Evolutionary conservation across 2,888 invertebrate species (phyloP).

Genomic region (Piscicola geometra): DNA sequence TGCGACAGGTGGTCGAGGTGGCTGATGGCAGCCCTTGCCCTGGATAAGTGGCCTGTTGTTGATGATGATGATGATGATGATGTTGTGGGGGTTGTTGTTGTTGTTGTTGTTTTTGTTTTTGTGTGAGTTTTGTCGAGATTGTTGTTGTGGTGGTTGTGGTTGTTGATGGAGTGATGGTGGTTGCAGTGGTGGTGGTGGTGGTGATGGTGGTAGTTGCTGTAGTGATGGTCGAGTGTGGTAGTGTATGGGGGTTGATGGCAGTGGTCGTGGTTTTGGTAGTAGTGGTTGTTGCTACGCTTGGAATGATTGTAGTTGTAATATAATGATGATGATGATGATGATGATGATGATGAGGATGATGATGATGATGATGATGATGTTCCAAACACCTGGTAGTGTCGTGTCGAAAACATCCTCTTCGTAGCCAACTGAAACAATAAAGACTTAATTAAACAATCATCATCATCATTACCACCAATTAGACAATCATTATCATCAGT

Average conservation of each 20-base stretch:
- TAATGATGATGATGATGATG: background rate
- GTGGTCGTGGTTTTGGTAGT: background rate
- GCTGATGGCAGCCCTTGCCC: conserved; percentile 6
- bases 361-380: too few relatives aligned
- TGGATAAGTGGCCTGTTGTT: conserved; percentile 5
- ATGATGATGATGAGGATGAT: too few relatives aligned
- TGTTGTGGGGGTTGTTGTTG: background rate
- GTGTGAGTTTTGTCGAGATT: background rate
- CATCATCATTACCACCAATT: background rate
- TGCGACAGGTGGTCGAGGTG: conserved; percentile 18
- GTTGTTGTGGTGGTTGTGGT: conserved; percentile 3
- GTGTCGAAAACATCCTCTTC: background rate
- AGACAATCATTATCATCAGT: background rate
- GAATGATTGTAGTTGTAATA: background rate
- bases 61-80: background rate
- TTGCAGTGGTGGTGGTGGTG: too few relatives aligned
- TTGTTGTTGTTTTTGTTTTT: conserved; percentile 1
- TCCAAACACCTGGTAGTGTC: background rate
- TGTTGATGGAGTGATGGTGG: background rate
- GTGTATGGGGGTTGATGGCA: too few relatives aligned
- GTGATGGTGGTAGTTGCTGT: too few relatives aligned
- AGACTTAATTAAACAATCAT: background rate
- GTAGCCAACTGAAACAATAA: background rate
- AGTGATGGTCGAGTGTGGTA: too few relatives aligned
- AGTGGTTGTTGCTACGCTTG: background rate